Base-by-base conservation (phyloP, 2,888 invertebrate species). In the Dorcus parallelipipedus region DNA sequence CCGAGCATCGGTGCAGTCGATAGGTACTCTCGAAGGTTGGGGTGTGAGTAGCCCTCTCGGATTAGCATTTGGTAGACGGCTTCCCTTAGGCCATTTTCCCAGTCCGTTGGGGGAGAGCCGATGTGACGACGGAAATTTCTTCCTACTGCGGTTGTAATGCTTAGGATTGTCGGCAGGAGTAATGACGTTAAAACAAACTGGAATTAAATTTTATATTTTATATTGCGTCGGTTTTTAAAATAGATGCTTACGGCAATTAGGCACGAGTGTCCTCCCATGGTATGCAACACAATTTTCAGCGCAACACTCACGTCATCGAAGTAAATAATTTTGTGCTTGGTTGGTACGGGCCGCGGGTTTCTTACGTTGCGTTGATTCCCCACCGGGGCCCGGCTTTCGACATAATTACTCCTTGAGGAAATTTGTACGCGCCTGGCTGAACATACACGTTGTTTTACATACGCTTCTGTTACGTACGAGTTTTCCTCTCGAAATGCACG, bases 11-110 rank as follows among this genome's bases (percentile, higher is more conserved):
- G 74, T 1, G 76, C 75, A n/a, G 61, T 54, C 43, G 66, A 52
- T 20, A 76, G 54, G 48, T 69, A 65, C 9, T 74, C 69, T 9
- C 70, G 68, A 3, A 82, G 75, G 57, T 82, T 80, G 3, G 83
- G 77, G 57, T 81, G 79, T 59, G 81, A 79, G 63, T 83, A 81
- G 68, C 82, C 81, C 68, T 85, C 84, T 63, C 84, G 76, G 53
- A 83, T 79, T 9, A 89, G 79, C 2, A 88, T 85, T 63, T 88
- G 80, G 68, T 85, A 86, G 5, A 85, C 84, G 61, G 88, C 86
- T 76, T 88, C 87, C 59, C 86, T 81, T 39, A 89, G 74, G 2
- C 88, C 87, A 58, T 83, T 82, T 73, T 88, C 87, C 89, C 89
- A 89, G 55, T 77, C 72, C 7, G 64, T 62, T 33, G 66, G 59